These are phyloP conservation scores for Cyclargus thomasi DNA, from an alignment of 1,140 invertebrate genomes.

Conservation along the genomic window DNA sequence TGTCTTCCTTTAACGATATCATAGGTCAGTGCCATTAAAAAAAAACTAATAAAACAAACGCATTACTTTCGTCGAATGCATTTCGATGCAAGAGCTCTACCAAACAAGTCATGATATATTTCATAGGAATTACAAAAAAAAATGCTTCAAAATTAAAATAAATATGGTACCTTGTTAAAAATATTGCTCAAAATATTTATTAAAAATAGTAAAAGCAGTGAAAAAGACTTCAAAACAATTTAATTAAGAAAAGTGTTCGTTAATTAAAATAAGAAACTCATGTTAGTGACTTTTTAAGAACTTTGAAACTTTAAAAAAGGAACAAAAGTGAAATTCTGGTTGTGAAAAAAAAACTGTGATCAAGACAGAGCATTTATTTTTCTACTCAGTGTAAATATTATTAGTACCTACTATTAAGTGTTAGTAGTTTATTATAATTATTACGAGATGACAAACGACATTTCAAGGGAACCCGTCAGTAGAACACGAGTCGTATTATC, in stretches of 20 bases:
- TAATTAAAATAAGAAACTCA: background rate
- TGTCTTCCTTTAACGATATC: background rate
- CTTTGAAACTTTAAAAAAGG: no score
- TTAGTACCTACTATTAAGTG: background rate
- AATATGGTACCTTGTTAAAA: no score
- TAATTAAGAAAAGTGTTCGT: background rate
- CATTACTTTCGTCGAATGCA: background rate
- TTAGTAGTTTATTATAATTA: background rate
- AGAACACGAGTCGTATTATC: constrained; percentile 20
- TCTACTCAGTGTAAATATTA: background rate
- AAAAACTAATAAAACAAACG: background rate
- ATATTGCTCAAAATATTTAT: no score
- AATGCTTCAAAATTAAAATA: no score
- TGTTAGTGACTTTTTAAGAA: no score
- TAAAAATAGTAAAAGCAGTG: background rate
- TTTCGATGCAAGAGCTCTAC: background rate
- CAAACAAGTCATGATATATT: background rate
- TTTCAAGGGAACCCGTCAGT: constrained; percentile 9
- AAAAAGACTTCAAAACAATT: background rate
- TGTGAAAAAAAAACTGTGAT: background rate
- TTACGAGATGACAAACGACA: constrained; percentile 16
- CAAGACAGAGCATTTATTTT: background rate
- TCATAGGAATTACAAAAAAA: no score
- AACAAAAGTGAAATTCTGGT: no score
- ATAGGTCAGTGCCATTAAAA: background rate